Conservation (phyloP, 1,140 invertebrate genomes). For the Caligus rogercresseyi region DNA sequence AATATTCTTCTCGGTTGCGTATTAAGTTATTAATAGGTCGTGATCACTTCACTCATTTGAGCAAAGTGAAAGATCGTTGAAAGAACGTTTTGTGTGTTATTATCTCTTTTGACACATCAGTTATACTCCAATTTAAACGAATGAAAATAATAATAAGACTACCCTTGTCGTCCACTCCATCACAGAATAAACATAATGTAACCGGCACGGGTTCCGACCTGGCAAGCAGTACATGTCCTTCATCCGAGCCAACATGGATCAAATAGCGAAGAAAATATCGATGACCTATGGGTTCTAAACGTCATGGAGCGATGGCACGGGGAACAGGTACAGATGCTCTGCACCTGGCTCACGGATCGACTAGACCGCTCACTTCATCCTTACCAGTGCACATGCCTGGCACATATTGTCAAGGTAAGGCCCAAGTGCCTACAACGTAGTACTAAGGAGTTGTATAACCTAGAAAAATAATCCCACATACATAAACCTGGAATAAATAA, state of each 20-base stretch:
- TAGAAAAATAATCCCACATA: no score
- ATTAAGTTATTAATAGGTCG: no score
- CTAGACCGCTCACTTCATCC: conserved; percentile 83
- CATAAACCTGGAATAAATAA: no score
- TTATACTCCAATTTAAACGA: neutral
- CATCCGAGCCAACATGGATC: conserved; percentile 88
- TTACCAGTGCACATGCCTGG: conserved; percentile 90
- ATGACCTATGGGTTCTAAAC: conserved; percentile 92
- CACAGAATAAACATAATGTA: conserved; percentile 42
- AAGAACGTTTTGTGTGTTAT: conserved; percentile 9
- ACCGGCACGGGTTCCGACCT: conserved; percentile 74
- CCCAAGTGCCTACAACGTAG: neutral
- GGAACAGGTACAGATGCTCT: conserved; percentile 78
- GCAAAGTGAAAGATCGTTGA: no score
- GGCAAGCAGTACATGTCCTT: conserved; percentile 96
- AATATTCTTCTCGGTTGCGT: no score
- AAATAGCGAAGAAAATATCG: conserved; percentile 87
- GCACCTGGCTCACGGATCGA: conserved; percentile 82
- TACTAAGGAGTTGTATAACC: no score
- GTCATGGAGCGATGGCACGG: conserved; percentile 97
- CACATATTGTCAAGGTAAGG: conserved; percentile 79
- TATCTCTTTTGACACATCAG: neutral
- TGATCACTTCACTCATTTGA: no score
- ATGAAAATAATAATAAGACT: neutral
- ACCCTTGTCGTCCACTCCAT: conserved; percentile 28